These are phyloP conservation scores for Hypomecis punctinalis DNA, from an alignment of 2,888 invertebrate species.

Conservation along the genomic window DNA sequence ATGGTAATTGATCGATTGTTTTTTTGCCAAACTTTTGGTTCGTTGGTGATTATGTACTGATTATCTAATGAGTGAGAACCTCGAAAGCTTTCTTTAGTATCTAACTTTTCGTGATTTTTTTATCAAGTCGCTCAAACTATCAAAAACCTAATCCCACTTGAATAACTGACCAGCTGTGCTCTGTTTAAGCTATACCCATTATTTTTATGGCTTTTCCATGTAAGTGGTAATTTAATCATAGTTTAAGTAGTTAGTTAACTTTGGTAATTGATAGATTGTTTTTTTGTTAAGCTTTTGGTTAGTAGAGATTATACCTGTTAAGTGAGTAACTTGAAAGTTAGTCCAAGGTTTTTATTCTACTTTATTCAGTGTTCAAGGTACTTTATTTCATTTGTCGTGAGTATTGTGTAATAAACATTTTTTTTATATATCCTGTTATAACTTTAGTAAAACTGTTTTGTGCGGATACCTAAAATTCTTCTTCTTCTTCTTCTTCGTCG, in stretches of 20 bases:
- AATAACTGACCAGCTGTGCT: constrained; percentile 61
- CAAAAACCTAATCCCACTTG: constrained; percentile 80
- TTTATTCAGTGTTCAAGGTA: too few relatives aligned
- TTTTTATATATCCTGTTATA: too few relatives aligned
- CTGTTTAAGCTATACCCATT: constrained; percentile 43
- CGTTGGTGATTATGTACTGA: not conserved
- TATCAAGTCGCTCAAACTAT: constrained; percentile 81
- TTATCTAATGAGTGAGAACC: too few relatives aligned
- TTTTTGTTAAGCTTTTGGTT: constrained; percentile 5
- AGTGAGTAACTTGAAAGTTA: too few relatives aligned
- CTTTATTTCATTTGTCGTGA: too few relatives aligned
- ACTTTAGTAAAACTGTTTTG: too few relatives aligned
- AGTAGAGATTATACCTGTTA: too few relatives aligned
- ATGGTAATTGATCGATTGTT: constrained; percentile 48
- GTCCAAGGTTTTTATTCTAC: too few relatives aligned
- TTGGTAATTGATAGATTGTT: constrained; percentile 48
- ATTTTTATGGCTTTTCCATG: constrained; percentile 42
- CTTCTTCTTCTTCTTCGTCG: too few relatives aligned
- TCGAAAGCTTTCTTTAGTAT: too few relatives aligned
- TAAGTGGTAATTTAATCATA: constrained; percentile 34
- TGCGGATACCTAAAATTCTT: too few relatives aligned
- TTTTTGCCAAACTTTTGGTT: constrained; percentile 3
- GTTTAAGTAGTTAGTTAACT: constrained; percentile 54
- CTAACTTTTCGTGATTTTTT: too few relatives aligned
- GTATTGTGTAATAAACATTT: constrained; percentile 21